Base-by-base conservation (phyloP, 2,888 invertebrate species). In the Cephalotes varians region DNA sequence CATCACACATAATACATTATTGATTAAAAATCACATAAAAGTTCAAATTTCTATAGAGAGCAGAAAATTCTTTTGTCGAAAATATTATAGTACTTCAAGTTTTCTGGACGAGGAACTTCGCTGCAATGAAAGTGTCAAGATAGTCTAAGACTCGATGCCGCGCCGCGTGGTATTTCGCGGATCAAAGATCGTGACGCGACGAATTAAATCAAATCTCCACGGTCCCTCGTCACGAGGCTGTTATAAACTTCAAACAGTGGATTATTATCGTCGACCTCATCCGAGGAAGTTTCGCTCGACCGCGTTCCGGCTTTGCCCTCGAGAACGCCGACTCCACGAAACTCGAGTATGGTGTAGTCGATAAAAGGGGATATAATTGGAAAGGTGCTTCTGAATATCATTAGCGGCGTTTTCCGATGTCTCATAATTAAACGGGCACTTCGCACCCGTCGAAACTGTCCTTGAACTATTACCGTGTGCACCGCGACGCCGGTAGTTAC, bases 331-430 rank as follows among this genome's bases (percentile, higher is more conserved):
- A 21, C 54, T 54, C 18, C 69, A 25, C 77, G 56, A 69, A 79
- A 69, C 67, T 67, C 77, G 44, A 76, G 49, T 34, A 47, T 25
- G 44, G 1, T 12, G 25, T 58, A 58, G 56, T 77, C 77, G 69
- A 69, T 79, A 56, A 74, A 69, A 44, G 60, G 54, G 69, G 34
- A 69, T 69, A 79, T 79, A 79, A 79, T 58, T 69, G 77, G 34
- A 58, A 79, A 69, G 56, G 69, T 77, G 69, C 77, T 69, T 58
- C 77, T 69, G 69, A 69, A 79, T 79, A 31, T 79, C 77, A 69
- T 79, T 79, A 79, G 34, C 56, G 18, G 1, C 69, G 12, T 44
- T 56, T 69, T 58, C 54, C 56, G 47, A 69, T 79, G 44, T 79
- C 21, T 10, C 77, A 69, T 79, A 69, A 79, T 79, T 79, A 79